These are phyloP conservation scores for Falco concolor DNA, from an alignment of 2,797 vertebrate genomes.

Conservation along the genomic window DNA sequence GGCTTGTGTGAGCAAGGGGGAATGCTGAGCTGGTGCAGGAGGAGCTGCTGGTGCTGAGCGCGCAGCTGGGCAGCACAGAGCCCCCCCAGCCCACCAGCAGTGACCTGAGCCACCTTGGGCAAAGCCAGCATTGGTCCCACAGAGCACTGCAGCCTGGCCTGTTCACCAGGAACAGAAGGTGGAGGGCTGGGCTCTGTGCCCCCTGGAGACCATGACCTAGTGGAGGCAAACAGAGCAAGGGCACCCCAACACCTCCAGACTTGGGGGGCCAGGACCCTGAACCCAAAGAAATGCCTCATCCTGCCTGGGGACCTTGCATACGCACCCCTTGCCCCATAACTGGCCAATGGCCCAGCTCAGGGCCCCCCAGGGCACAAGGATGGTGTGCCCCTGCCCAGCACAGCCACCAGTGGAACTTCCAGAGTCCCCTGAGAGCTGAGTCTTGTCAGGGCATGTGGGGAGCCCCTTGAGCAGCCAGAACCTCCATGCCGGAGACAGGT, in stretches of 20 bases:
- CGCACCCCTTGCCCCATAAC: not conserved
- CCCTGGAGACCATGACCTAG: fast-evolving
- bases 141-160: not conserved
- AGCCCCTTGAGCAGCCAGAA: not conserved
- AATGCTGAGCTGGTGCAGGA: constrained; percentile 44
- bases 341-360: not conserved
- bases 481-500: not conserved
- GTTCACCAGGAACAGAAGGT: fast-evolving
- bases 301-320: not conserved
- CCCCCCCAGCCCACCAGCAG: not conserved
- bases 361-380: not conserved
- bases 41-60: not conserved
- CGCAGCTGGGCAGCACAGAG: not conserved
- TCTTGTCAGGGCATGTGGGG: fast-evolving
- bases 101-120: not conserved
- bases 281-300: not conserved
- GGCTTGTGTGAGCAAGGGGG: constrained; percentile 32
- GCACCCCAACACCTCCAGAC: not conserved
- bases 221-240: not conserved
- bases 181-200: not conserved
- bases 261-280: fast-evolving
- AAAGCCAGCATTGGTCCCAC: not conserved
- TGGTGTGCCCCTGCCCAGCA: not conserved
- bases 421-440: not conserved
- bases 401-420: not conserved